Conservation (phyloP, 2,888 invertebrate genomes). For the Lathronympha strigana region DNA sequence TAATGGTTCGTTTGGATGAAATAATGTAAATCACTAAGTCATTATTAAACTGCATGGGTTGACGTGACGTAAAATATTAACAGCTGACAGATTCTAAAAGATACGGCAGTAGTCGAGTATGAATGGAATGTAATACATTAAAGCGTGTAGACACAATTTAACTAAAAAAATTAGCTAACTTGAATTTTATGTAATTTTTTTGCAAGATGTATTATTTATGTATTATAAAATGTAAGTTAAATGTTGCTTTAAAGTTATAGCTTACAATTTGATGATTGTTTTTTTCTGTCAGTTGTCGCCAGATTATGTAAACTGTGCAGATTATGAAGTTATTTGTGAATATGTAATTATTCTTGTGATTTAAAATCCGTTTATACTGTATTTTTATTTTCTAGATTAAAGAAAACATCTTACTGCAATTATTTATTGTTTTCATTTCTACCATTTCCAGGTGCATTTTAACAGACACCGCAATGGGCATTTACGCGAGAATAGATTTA, state of each 20-base stretch:
- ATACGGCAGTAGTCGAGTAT: constrained; percentile 53
- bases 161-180: constrained; percentile 80
- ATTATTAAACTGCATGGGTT: constrained; percentile 48
- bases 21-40: constrained; percentile 70
- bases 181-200: constrained; percentile 81
- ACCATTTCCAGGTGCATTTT: constrained; percentile 11
- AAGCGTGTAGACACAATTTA: constrained; percentile 78
- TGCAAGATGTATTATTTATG: constrained; percentile 83
- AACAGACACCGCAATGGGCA: no score
- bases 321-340: constrained; percentile 81
- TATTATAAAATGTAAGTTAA: constrained; percentile 81
- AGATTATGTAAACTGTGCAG: constrained; percentile 70
- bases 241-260: constrained; percentile 82
- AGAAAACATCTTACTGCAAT: constrained; percentile 80
- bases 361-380: constrained; percentile 83
- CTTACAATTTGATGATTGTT: constrained; percentile 77
- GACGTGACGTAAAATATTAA: constrained; percentile 50
- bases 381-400: constrained; percentile 85
- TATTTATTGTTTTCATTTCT: constrained; percentile 54
- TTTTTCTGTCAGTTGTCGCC: constrained; percentile 75
- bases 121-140: constrained; percentile 59
- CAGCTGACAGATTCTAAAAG: constrained; percentile 60
- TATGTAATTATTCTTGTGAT: constrained; percentile 85
- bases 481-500: no score
- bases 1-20: constrained; percentile 55